Percentiles rank a stretch among this genome's conserved stretches.
Conservation (phyloP, 2,888 invertebrate genomes). For the Tanypteryx hageni region DNA sequence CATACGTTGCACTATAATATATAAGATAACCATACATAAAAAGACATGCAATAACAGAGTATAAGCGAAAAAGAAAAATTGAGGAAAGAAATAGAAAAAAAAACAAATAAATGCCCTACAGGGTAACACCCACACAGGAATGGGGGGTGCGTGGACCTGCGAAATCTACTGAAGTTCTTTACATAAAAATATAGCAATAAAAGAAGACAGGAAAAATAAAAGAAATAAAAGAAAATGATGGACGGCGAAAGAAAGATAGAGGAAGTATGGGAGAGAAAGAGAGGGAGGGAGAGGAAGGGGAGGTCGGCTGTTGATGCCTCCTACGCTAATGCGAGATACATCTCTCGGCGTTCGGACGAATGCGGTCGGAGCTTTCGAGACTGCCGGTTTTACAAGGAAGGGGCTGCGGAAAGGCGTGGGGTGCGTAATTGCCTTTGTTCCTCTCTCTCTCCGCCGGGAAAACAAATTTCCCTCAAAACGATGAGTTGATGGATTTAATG, state of each 20-base stretch:
- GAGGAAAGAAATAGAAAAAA: too few species aligned
- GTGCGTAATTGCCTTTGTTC: constrained; percentile 53
- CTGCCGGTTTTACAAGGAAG: constrained; percentile 22
- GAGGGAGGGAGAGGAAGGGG: background rate
- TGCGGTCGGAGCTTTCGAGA: constrained; percentile 29
- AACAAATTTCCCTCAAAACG: constrained; percentile 13
- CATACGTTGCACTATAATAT: too few species aligned
- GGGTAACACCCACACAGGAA: too few species aligned
- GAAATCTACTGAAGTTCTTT: too few species aligned
- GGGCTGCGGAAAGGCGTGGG: constrained; percentile 20
- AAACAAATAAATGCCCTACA: too few species aligned
- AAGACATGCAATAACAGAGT: too few species aligned
- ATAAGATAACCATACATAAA: too few species aligned
- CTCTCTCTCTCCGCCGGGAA: constrained; percentile 8
- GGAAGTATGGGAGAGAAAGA: background rate
- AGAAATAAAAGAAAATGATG: background rate
- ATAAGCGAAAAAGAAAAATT: too few species aligned
- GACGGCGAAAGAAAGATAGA: background rate
- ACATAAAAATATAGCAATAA: too few species aligned
- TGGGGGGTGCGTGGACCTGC: too few species aligned
- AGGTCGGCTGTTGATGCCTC: constrained; percentile 3
- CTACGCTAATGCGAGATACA: constrained; percentile 36
- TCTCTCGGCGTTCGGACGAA: background rate
- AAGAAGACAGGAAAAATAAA: background rate
- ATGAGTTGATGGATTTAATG: constrained; percentile 51